Evolutionary conservation across 2,888 invertebrate species (phyloP).

Genomic region (Tenthredo livida): DNA sequence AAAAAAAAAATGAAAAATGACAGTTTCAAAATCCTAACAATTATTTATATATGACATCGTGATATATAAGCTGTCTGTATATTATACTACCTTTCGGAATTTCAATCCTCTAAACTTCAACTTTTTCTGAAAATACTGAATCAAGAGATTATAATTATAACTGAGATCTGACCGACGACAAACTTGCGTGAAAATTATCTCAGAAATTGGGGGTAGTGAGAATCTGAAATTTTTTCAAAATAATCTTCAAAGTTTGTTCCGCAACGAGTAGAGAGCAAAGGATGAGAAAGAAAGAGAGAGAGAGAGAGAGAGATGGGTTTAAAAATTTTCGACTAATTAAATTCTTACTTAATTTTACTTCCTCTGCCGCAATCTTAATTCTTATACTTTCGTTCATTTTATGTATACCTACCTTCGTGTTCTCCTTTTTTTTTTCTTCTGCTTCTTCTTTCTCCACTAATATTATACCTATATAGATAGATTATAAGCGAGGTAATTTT

Average conservation of each 20-base stretch:
- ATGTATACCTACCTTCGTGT: not conserved
- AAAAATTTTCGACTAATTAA: conserved; percentile 28
- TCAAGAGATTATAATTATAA: no score
- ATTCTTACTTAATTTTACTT: conserved; percentile 24
- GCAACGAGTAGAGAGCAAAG: not conserved
- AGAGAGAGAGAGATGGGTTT: not conserved
- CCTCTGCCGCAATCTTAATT: not conserved
- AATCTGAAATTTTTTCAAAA: not conserved
- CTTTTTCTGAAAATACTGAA: no score
- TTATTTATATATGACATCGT: no score
- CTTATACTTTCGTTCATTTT: not conserved
- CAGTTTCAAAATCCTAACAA: no score
- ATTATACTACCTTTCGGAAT: no score
- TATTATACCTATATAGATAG: not conserved
- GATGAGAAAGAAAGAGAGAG: not conserved
- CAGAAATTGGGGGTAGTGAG: no score
- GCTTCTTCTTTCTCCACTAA: no score
- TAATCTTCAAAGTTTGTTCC: not conserved
- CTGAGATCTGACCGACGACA: no score
- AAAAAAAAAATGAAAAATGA: no score
- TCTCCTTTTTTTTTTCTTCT: not conserved
- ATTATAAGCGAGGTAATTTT: not conserved
- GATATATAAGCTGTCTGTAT: no score
- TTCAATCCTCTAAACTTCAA: no score
- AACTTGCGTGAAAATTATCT: no score